Percentiles rank a stretch among this genome's conserved stretches.
phyloP scores from a whole-genome alignment of 2,113 vertebrate genomes.

The Lepisosteus osseus region DNA sequence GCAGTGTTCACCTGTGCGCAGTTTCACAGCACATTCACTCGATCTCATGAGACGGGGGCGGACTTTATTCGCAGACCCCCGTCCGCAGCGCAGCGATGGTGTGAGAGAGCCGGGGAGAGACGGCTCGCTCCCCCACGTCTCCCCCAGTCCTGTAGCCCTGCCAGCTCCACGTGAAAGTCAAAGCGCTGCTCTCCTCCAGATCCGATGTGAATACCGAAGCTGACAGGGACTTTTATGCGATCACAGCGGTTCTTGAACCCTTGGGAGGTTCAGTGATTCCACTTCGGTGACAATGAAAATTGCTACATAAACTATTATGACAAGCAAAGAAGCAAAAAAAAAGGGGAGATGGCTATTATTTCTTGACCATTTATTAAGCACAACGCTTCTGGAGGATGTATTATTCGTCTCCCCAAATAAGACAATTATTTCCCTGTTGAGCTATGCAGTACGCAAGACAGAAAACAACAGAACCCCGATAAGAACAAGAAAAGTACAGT shows the following conservation, averaged over 20 bases:
- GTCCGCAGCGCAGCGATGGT: slow-evolving; percentile 60
- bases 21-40: too few relatives aligned
- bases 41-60: too few relatives aligned
- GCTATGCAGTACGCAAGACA: too few relatives aligned
- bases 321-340: neutral
- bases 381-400: too few relatives aligned
- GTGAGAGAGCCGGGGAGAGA: slow-evolving; percentile 10
- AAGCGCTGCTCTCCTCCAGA: neutral
- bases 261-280: slow-evolving; percentile 11
- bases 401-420: too few relatives aligned
- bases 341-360: too few relatives aligned
- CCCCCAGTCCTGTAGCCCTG: neutral
- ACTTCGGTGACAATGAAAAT: neutral
- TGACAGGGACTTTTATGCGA: slow-evolving; percentile 9
- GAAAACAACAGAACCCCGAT: too few relatives aligned
- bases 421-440: too few relatives aligned
- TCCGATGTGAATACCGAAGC: neutral
- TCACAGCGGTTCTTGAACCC: neutral
- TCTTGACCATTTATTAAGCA: too few relatives aligned
- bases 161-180: neutral
- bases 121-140: neutral
- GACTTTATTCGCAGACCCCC: too few relatives aligned
- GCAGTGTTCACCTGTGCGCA: too few relatives aligned
- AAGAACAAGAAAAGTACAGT: too few relatives aligned
- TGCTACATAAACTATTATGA: neutral